Evolutionary conservation across 1,140 invertebrate species (phyloP), one percentile per base, ranked within the genome.

Genomic region (Drosophila dunni): DNA sequence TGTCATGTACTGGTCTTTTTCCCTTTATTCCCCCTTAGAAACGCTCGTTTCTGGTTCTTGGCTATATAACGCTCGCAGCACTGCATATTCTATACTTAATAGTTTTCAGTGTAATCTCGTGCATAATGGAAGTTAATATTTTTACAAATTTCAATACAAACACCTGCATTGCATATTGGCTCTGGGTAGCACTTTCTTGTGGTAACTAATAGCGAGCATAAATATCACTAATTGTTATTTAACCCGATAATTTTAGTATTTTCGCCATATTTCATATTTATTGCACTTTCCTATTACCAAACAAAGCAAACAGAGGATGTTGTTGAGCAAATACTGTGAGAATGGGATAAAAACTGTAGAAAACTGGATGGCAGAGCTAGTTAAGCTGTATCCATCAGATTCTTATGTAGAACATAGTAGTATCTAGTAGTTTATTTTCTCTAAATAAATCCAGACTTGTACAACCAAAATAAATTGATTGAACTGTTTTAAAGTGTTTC

Each of bases 261-360:
- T 53, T 53, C 50, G 1, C n/a, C n/a, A 3, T 53, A 53, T 53
- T 53, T 53, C 13, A 34, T 53, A 5, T 53, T 34, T 36, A 53
- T 53, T 53, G 50, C 50, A 13, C 15, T 53, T 4, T 53, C 29
- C n/a, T 53, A 53, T 15, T 53, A 34, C 6, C 34, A 15, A 13
- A 3, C 7, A 4, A 53, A 53, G 10, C 13, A 15, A 33, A 5
- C 50, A 7, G 29, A 34, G 50, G 50, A 50, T 24, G 4, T 3
- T n/a, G 40, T 5, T 13, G n/a, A 42, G n/a, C n/a, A 0, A 1
- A 10, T 13, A 13, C 11, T 4, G 10, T 42, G 7, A 7, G n/a
- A 20, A 6, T 9, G 17, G 44, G 9, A 9, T 46, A 13, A 3
- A 7, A 46, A 7, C 7, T 17, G 44, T 17, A 17, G 1, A 9